These are phyloP conservation scores for Clepsis dumicolana DNA, from an alignment of 2,888 invertebrate genomes.

Conservation along the genomic window DNA sequence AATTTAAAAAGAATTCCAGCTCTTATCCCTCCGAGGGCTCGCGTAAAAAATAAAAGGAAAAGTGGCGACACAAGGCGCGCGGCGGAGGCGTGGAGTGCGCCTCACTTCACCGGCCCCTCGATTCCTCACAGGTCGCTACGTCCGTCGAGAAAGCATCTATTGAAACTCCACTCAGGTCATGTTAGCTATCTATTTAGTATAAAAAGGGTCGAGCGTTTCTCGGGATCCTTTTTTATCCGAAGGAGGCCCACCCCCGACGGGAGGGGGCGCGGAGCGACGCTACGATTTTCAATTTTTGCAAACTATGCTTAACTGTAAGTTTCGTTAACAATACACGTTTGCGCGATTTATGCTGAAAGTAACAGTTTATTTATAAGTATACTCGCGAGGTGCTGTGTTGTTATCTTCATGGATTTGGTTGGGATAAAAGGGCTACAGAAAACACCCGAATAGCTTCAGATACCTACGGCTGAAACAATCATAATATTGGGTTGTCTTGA, in stretches of 20 bases:
- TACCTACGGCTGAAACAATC: neutral
- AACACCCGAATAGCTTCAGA: neutral
- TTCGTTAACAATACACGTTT: slow-evolving; percentile 35
- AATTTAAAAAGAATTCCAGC: slow-evolving; percentile 85
- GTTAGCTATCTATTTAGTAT: slow-evolving; percentile 87
- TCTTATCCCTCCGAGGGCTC: slow-evolving; percentile 83
- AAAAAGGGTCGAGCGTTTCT: slow-evolving; percentile 85
- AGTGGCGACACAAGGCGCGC: slow-evolving; percentile 73
- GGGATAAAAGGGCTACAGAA: neutral
- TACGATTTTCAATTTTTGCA: slow-evolving; percentile 43
- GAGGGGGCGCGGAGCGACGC: slow-evolving; percentile 41
- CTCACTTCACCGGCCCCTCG: slow-evolving; percentile 71
- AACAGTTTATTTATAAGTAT: neutral
- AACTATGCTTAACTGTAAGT: slow-evolving; percentile 40
- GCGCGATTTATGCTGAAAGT: neutral
- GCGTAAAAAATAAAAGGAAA: slow-evolving; percentile 85
- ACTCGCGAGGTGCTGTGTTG: neutral
- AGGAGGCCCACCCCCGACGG: slow-evolving; percentile 62
- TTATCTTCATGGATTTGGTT: neutral
- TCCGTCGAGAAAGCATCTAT: slow-evolving; percentile 84
- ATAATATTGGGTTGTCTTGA: slow-evolving; percentile 11
- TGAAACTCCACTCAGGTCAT: slow-evolving; percentile 86
- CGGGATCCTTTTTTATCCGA: slow-evolving; percentile 82
- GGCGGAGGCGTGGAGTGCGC: slow-evolving; percentile 52
- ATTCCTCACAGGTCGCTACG: slow-evolving; percentile 85